Base-by-base conservation (phyloP, 2,888 invertebrate genomes). In the Eupithecia insigniata region DNA sequence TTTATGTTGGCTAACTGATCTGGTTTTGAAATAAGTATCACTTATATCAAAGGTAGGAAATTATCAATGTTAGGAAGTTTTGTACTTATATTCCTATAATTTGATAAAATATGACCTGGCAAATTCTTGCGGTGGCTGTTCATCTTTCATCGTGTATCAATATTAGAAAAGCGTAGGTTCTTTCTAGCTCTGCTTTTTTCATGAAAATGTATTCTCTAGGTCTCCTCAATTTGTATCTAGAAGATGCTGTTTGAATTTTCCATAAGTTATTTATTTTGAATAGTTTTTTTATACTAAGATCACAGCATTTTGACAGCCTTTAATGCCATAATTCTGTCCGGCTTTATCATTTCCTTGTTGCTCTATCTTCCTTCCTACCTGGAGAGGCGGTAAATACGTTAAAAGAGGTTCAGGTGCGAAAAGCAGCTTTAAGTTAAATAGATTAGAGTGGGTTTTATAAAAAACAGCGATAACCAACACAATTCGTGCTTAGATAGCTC, bases 391-490 rank as follows among this genome's bases (percentile, higher is more conserved):
- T 88, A 90, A 92, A 92, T 92, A 91, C 87, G 84, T 89, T 92
- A 87, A 90, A 91, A 90, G 86, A 88, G 83, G 89, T 87, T 87
- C 91, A 91, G 92, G 92, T 92, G 92, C 87, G 88, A 90, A 89
- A 89, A 89, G 88, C 85, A 86, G 87, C 87, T 86, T 89, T 89
- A 90, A 90, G 87, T 85, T 85, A 85, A 91, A 92, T 89, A 91
- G 89, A 92, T 92, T 91, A 90, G 88, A 90, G 84, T 81, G 82
- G 77, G 79, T 83, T 82, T 79, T 69, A 64, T 66, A 73, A 76
- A 81, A 82, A 78, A 79, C 80, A 79, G 34, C 64, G 76, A 78
- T 80, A 79, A 82, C 82, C 81, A 78, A 74, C 83, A 81, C 77
- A 81, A 78, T 78, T 71, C 78, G 39, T 34, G 74, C 60, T 62